Conservation (phyloP, 2,888 invertebrate genomes). For the Ormyrus thymus region DNA sequence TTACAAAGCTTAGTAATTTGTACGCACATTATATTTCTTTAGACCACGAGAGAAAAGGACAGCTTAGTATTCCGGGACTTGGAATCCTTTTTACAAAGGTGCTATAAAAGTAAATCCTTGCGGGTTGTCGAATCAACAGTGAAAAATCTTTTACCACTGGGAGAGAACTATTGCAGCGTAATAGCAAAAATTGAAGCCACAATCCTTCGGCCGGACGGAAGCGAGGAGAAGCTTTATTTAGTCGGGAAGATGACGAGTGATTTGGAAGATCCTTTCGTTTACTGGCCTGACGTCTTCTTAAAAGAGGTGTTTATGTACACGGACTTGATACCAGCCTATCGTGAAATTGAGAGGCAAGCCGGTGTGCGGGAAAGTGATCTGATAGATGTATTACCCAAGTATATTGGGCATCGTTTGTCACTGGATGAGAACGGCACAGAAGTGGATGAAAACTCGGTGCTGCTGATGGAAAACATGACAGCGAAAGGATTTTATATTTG, state of each 20-base stretch:
- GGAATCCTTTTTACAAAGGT: slow-evolving; percentile 14
- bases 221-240: slow-evolving; percentile 73
- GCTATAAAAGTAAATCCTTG: neutral
- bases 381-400: slow-evolving; percentile 77
- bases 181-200: slow-evolving; percentile 73
- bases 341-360: slow-evolving; percentile 73
- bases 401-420: slow-evolving; percentile 77
- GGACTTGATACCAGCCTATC: slow-evolving; percentile 76
- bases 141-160: slow-evolving; percentile 59
- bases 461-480: slow-evolving; percentile 79
- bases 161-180: slow-evolving; percentile 80
- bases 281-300: slow-evolving; percentile 77
- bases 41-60: too few species aligned
- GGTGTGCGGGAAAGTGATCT: slow-evolving; percentile 58
- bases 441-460: slow-evolving; percentile 77
- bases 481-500: slow-evolving; percentile 76
- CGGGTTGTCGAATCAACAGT: slow-evolving; percentile 4
- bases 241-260: slow-evolving; percentile 79
- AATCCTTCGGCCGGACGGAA: slow-evolving; percentile 52
- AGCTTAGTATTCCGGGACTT: neutral
- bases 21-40: too few species aligned
- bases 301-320: slow-evolving; percentile 79
- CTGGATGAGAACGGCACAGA: slow-evolving; percentile 66
- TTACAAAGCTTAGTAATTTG: too few species aligned
- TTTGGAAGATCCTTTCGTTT: slow-evolving; percentile 76